Evolutionary conservation across 2,797 vertebrate species (phyloP), one percentile per base, ranked within the genome.

Genomic region (Gobionotothen gibberifrons): DNA sequence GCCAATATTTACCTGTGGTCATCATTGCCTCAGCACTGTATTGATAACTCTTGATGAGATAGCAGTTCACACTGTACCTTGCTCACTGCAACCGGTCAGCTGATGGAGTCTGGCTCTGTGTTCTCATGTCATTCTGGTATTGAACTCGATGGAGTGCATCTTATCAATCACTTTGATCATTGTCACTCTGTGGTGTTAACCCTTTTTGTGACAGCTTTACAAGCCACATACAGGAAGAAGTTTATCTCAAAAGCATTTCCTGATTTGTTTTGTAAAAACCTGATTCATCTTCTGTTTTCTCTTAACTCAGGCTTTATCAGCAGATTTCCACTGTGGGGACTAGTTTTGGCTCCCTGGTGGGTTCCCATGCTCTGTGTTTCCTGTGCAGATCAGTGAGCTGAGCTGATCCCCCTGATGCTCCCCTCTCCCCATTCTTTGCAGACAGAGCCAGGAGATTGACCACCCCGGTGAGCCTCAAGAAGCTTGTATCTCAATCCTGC

Each of bases 291-390:
- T 55, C 13, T 62, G 48, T 74, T 76, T 76, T 65, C 54, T 68
- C 60, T 69, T 42, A n/a, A 71, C 54, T 73, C 48, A 49, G 61
- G 64, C 67, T 75, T 81, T 66, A 82, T 81, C 74, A 68, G 75
- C 80, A 83, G 54, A 74, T 76, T 84, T 87, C 77, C 63, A 72
- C 47, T 26, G 22, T 79, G 13, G 82, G 68, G 72, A 61, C 62
- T 52, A 42, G 54, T 63, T 40, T 29, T 10, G 14, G 53, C 81
- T 78, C 85, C 91, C 89, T 58, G 84, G 61, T 87, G 88, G 59
- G 83, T 90, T 92, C 90, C 85, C 87, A 87, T 92, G 85, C 89
- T 90, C 71, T 11, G 77, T 87, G 83, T 86, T 90, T 92, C 90
- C 88, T 92, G 86, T 89, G 82, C 79, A 89, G 87, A 91, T 90